A percentile compares a stretch with the other conserved stretches of the same genome.
These are phyloP conservation scores for Dicyrtomina minuta DNA, from an alignment of 2,888 invertebrate genomes.

Conservation along the genomic window DNA sequence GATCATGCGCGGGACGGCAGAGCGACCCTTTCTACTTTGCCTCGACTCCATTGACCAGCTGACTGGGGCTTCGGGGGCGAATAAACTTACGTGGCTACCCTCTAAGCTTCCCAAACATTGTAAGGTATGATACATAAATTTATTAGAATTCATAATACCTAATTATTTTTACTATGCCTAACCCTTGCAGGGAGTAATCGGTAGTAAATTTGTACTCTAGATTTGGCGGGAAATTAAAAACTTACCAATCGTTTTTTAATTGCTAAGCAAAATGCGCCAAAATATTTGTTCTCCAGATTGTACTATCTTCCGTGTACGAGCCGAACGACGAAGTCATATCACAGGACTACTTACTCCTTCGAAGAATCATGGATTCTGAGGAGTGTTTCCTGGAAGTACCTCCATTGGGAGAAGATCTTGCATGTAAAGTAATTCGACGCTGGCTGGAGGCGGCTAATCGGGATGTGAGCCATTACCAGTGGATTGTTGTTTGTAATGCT, in stretches of 20 bases:
- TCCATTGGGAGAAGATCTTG: slow-evolving; percentile 87
- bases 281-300: slow-evolving; percentile 63
- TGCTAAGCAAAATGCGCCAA: background rate
- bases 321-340: slow-evolving; percentile 83
- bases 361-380: slow-evolving; percentile 84
- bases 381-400: slow-evolving; percentile 87
- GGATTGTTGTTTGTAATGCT: slow-evolving; percentile 90
- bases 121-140: too few species aligned
- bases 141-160: too few species aligned
- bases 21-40: slow-evolving; percentile 85
- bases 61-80: slow-evolving; percentile 90
- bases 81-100: slow-evolving; percentile 97
- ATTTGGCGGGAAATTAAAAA: too few species aligned
- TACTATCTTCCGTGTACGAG: slow-evolving; percentile 87
- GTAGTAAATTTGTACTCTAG: slow-evolving; percentile 44
- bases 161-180: too few species aligned
- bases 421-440: slow-evolving; percentile 76
- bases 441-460: slow-evolving; percentile 91
- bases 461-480: slow-evolving; percentile 88
- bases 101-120: slow-evolving; percentile 83
- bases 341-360: slow-evolving; percentile 78
- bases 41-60: slow-evolving; percentile 96
- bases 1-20: slow-evolving; percentile 74
- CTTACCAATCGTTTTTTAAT: too few species aligned
- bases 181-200: too few species aligned